These are phyloP conservation scores for Rhingia campestris DNA, from an alignment of 2,888 invertebrate species.

Conservation along the genomic window DNA sequence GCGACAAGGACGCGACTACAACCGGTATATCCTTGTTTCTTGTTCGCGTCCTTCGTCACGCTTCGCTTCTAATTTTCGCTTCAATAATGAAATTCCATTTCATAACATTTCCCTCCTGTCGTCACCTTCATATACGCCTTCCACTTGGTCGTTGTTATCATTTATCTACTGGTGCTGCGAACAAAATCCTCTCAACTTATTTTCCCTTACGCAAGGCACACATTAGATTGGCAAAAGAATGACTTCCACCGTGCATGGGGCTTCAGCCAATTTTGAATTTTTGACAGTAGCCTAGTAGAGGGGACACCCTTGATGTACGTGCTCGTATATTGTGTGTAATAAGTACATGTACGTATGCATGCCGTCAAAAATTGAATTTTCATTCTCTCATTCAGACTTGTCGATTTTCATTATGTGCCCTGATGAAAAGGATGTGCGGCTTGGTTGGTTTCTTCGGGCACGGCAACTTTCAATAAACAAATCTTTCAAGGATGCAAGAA, in stretches of 20 bases:
- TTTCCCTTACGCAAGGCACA: conserved; percentile 10
- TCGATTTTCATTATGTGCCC: conserved; percentile 46
- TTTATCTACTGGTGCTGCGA: conserved; percentile 15
- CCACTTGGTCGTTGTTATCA: conserved; percentile 20
- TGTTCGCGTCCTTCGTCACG: conserved; percentile 48
- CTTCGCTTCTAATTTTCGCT: conserved; percentile 62
- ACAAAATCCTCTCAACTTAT: conserved; percentile 23
- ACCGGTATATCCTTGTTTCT: conserved; percentile 30
- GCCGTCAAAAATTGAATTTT: conserved; percentile 57
- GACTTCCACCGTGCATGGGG: conserved; percentile 14
- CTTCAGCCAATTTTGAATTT: conserved; percentile 27
- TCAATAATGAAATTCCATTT: conserved; percentile 68
- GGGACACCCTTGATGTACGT: conserved; percentile 12
- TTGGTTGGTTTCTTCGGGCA: conserved; percentile 31
- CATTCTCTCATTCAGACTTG: conserved; percentile 36
- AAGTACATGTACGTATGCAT: conserved; percentile 54
- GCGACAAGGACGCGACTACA: conserved; percentile 40
- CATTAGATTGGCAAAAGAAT: conserved; percentile 51
- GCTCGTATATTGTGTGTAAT: conserved; percentile 23
- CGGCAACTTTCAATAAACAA: conserved; percentile 63
- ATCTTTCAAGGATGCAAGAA: conserved; percentile 64
- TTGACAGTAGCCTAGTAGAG: conserved; percentile 29
- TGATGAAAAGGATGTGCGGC: conserved; percentile 42
- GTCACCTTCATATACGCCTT: not conserved
- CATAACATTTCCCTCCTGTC: conserved; percentile 35